phyloP scores from a whole-genome alignment of 2,113 vertebrate genomes.

The Takifugu bimaculatus region DNA sequence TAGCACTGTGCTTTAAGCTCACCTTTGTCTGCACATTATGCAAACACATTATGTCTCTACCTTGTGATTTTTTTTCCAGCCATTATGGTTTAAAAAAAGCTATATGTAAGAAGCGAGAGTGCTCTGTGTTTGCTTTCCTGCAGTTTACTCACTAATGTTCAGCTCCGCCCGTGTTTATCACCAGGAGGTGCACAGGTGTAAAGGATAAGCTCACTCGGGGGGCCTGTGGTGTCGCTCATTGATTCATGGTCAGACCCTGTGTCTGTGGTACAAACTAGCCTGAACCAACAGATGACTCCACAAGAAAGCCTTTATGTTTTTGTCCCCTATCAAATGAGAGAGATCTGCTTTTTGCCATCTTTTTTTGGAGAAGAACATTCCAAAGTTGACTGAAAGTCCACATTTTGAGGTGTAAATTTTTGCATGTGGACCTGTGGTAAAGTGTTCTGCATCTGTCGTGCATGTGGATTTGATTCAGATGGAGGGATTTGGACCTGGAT shows the following conservation, averaged over 20 bases:
- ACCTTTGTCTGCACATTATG: constrained; percentile 4
- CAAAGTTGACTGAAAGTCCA: too few species aligned
- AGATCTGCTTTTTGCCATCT: too few species aligned
- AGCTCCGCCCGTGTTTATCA: constrained; percentile 27
- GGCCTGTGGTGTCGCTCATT: constrained; percentile 35
- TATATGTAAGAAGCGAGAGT: neutral
- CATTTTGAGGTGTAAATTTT: too few species aligned
- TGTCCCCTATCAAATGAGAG: constrained; percentile 6
- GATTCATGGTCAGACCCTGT: constrained; percentile 40
- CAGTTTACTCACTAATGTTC: constrained; percentile 18
- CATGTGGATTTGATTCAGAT: too few species aligned
- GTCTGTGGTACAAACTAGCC: constrained; percentile 29
- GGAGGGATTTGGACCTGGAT: too few species aligned
- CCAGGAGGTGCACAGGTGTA: constrained; percentile 28
- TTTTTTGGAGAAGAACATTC: too few species aligned
- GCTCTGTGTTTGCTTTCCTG: constrained; percentile 34
- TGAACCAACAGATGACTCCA: constrained; percentile 36
- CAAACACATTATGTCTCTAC: neutral
- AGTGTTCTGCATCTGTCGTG: too few species aligned
- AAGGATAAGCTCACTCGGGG: constrained; percentile 38
- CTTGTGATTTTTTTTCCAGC: too few species aligned
- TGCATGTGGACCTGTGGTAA: too few species aligned
- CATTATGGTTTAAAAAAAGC: too few species aligned
- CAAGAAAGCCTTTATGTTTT: constrained; percentile 2
- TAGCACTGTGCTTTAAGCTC: constrained; percentile 2